A percentile compares a stretch with the other conserved stretches of the same genome.
These are phyloP conservation scores for Nemurella pictetii DNA, from an alignment of 2,888 invertebrate genomes.

Conservation along the genomic window DNA sequence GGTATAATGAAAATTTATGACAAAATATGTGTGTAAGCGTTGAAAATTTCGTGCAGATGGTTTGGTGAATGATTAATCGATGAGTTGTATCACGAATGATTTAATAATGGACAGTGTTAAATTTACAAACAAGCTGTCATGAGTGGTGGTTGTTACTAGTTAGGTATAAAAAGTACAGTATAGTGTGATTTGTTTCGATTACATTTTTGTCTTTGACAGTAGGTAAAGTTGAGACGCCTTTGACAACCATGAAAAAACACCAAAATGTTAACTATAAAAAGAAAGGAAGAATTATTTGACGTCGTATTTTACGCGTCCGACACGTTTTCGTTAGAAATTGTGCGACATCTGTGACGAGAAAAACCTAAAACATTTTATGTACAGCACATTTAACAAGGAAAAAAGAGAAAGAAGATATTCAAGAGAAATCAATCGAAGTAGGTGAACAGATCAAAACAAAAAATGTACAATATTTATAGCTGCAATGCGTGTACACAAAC, in stretches of 20 bases:
- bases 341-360: neutral
- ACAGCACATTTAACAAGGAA: neutral
- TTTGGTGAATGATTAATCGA: neutral
- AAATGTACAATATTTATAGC: neutral
- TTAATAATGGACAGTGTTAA: too few species aligned
- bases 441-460: too few species aligned
- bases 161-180: neutral
- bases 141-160: neutral
- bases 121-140: neutral
- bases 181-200: neutral
- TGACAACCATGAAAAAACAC: neutral
- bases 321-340: neutral
- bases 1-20: neutral
- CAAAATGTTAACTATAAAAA: neutral
- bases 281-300: neutral
- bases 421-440: neutral
- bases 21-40: neutral
- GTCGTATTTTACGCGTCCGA: neutral
- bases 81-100: neutral
- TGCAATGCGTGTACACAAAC: too few species aligned
- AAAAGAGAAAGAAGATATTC: neutral
- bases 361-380: neutral
- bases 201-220: neutral
- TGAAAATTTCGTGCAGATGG: neutral
- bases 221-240: neutral